Evolutionary conservation across 1,140 invertebrate species (phyloP).

Genomic region (Sarcophaga bullata): DNA sequence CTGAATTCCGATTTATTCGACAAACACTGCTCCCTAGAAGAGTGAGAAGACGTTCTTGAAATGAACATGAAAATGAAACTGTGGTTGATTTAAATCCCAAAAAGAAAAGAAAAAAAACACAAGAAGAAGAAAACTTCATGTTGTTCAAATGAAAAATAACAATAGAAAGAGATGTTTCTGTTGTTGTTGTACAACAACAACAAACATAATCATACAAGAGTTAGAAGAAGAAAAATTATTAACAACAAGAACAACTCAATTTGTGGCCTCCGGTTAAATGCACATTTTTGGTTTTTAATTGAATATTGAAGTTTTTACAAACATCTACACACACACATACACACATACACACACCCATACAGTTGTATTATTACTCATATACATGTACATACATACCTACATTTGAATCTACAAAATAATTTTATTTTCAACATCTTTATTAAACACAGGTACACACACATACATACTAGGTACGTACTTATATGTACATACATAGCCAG

Average conservation of each 20-base stretch:
- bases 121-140: neutral
- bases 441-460: neutral
- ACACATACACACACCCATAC: neutral
- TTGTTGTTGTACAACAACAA: neutral
- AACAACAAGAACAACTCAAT: neutral
- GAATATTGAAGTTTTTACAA: slow-evolving; percentile 15
- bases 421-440: slow-evolving; percentile 11
- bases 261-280: slow-evolving; percentile 3
- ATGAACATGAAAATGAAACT: too few relatives aligned
- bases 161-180: neutral
- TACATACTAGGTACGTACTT: too few relatives aligned
- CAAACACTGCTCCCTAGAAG: neutral
- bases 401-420: too few relatives aligned
- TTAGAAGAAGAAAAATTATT: too few relatives aligned
- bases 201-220: neutral
- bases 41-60: neutral
- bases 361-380: too few relatives aligned
- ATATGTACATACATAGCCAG: too few relatives aligned
- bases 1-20: neutral
- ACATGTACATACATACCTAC: too few relatives aligned
- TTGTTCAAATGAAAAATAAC: neutral
- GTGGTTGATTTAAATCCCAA: too few relatives aligned
- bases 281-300: slow-evolving; percentile 15
- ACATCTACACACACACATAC: neutral
- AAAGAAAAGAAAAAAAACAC: too few relatives aligned